Conservation (phyloP, 2,797 vertebrate species). For the Chelon auratus region DNA sequence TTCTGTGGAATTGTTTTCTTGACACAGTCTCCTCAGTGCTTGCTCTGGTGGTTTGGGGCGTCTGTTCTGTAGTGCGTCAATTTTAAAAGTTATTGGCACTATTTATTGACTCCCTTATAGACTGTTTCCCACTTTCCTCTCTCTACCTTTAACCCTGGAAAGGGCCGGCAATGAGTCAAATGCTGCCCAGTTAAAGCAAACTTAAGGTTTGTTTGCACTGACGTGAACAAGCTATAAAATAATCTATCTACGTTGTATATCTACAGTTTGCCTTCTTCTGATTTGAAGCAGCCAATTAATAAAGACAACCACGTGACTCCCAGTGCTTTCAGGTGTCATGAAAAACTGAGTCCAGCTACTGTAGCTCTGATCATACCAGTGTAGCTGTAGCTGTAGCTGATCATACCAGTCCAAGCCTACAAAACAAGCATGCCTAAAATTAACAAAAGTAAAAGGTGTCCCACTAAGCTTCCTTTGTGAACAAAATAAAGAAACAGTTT, state of each 20-base stretch:
- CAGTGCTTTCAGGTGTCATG: neutral
- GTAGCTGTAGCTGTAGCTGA: no score
- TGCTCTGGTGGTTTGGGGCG: no score
- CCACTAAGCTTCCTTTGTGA: neutral
- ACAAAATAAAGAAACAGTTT: no score
- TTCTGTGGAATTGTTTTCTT: no score
- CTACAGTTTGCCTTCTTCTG: neutral
- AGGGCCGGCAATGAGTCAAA: neutral
- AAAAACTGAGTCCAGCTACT: neutral
- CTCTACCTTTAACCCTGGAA: neutral
- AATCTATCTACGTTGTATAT: neutral
- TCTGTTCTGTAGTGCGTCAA: no score
- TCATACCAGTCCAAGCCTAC: neutral
- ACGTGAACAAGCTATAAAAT: no score
- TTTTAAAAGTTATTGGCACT: no score
- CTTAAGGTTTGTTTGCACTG: no score
- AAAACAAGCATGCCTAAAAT: neutral
- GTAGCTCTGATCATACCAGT: neutral
- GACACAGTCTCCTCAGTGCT: no score
- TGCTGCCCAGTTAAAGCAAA: neutral
- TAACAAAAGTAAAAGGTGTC: neutral
- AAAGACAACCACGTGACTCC: neutral
- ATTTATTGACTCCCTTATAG: conserved; percentile 2
- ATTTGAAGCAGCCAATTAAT: conserved; percentile 2
- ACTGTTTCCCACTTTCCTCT: neutral